A percentile compares a stretch with the other conserved stretches of the same genome.
phyloP scores from a whole-genome alignment of 2,113 vertebrate species.

The Pagrus major region DNA sequence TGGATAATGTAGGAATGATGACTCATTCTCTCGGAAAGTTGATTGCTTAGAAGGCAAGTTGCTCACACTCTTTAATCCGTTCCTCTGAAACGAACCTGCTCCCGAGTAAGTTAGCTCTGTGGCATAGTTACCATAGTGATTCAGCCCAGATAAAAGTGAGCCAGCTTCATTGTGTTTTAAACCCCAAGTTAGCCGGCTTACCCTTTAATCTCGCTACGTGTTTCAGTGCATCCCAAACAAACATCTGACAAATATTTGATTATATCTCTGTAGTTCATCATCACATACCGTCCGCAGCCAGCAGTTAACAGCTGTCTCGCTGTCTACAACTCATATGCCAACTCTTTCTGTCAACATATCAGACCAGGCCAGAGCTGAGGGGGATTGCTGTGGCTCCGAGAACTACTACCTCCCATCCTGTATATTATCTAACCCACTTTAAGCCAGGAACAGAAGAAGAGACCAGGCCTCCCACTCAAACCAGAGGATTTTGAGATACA shows the following conservation, averaged over 20 bases:
- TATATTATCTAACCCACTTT: conserved; percentile 39
- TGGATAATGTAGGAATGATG: neutral
- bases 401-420: conserved; percentile 28
- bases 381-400: conserved; percentile 35
- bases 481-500: conserved; percentile 67
- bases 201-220: conserved; percentile 5
- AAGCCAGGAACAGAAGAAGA: conserved; percentile 19
- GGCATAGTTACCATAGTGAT: neutral
- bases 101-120: neutral
- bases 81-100: neutral
- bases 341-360: conserved; percentile 50
- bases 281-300: conserved; percentile 23
- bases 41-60: too few relatives aligned
- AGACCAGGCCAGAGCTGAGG: conserved; percentile 5
- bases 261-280: conserved; percentile 3
- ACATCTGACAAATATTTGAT: conserved; percentile 2
- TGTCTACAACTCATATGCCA: conserved; percentile 12
- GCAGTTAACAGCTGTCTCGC: conserved; percentile 38
- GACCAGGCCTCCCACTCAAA: conserved; percentile 14
- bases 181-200: conserved; percentile 1
- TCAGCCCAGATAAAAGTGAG: neutral
- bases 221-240: neutral
- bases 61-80: neutral
- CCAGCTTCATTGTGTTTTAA: conserved; percentile 15
- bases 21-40: too few relatives aligned